Evolutionary conservation across 2,888 invertebrate species (phyloP), one percentile per base, ranked within the genome.

Genomic region (Calephelis perditalis): DNA sequence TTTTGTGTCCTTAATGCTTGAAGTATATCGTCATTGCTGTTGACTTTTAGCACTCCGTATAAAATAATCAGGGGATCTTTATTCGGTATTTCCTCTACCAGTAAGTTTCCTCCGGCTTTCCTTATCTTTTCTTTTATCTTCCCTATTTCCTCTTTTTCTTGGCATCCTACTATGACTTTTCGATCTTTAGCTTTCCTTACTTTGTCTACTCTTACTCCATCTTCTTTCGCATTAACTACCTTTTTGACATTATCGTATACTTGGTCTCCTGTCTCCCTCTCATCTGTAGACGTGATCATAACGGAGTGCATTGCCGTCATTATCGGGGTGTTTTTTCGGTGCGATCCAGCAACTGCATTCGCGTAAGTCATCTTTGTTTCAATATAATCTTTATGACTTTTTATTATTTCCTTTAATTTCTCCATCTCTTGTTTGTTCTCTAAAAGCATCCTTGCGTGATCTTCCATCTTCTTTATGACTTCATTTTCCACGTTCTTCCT

Each of bases 171-270:
- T 15, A 67, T 59, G 1, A 67, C 46, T 45, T 63, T 67, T 11
- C 63, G 49, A n/a, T 67, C 65, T 37, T 56, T 66, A 0, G 56
- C 63, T n/a, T 65, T 66, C 26, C 63, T 57, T 0, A 63, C 58
- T 40, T 43, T 62, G 1, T 66, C 64, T 11, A 64, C 55, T 12
- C 43, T 44, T 0, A 62, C 36, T 40, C 62, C 40, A 3, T 59
- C 65, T 26, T 63, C 63, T 15, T 62, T 63, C 6, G 62, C 60
- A 8, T 63, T 45, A 0, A 59, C 26, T 12, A 45, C 60, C n/a
- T 61, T 55, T 26, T 62, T 62, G 8, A 63, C 36, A 9, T 36
- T 58, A 3, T 60, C 45, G 11, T 63, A 35, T 0, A 65, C 62
- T 40, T 61, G 40, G 8, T 65, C 65, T n/a, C 60, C 62, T 4